Base-by-base conservation (phyloP, 1,140 invertebrate species). In the Cherax destructor region DNA sequence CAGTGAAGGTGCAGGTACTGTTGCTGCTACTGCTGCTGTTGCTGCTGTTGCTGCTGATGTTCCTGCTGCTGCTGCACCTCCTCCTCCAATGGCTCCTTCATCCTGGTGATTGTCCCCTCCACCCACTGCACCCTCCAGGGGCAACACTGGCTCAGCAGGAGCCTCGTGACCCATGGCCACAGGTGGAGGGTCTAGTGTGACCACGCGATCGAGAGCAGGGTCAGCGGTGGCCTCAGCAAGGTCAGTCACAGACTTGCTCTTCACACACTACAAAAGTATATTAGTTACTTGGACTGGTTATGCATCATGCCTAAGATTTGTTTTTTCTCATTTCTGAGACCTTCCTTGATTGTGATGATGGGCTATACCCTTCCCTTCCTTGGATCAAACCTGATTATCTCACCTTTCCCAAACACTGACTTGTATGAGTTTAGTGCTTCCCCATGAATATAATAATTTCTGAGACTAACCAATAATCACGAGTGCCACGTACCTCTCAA, bases 211-310 rank as follows among this genome's bases (percentile, higher is more conserved):
- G 77, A 97, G 94, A 3, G 95, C 96, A 3, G 97, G 97, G 95
- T 98, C 98, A 6, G 98, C 97, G n/a, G 98, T 97, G 7, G 98
- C 97, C 95, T 98, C 97, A 0, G 98, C 98, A 65, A 99, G 95
- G 95, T 99, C 99, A 4, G 98, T 99, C 0, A 98, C 98, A 0
- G 98, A 98, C 94, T 99, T 99, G 0, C 97, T 98, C 94, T 98
- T 98, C 16, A 99, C 97, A 94, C 98, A 99, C 95, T 99, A 97
- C 72, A 94, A 91, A 84, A 56, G 13, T 56, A 1, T 56, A 56
- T 56, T 56, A 41, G 52, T 56, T 10, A 56, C 13, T 56, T 3
- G 52, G 9, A 56, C 9, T 56, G 52, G 52, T 56, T 56, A 56
- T 4, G 5, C 6, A 56, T 56, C 9, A 56, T 9, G 13, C 0